Evolutionary conservation across 2,113 vertebrate genomes (phyloP), one percentile per base, ranked within the genome.

Genomic region (Callopanchax toddi): DNA sequence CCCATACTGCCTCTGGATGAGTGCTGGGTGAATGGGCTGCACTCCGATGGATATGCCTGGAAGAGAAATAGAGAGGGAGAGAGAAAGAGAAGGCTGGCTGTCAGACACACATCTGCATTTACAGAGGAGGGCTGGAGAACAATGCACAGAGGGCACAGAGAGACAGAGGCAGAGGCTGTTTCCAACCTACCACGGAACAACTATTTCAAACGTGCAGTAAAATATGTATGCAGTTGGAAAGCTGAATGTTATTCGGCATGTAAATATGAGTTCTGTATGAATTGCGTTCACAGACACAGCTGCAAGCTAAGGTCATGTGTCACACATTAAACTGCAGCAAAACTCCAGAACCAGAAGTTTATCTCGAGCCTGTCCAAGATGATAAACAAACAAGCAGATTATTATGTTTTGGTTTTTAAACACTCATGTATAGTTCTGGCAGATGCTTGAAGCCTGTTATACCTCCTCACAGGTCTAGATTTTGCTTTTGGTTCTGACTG

Each of bases 1-100:
- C 97, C 97, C 96, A 63, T 96, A 97, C 46, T 96, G 94, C 86
- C 97, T 93, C 91, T 98, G 97, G 87, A 99, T 93, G 82, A 98
- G 93, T 50, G 96, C 91, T 42, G 96, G 97, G 79, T 97, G 96
- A 71, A 99, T 82, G 90, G 96, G 95, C 89, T 97, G 97, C 51
- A 98, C 94, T 64, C 96, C 95, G 72, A 98, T 89, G 49, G 96
- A 94, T 81, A 98, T 93, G 86, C 97, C 97, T 99, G 87, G 50
- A 81, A 87, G 87, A 88, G 16, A 87, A 23, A 29, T 1, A 12
- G 22, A 21, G 22, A 46, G 45, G 15, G 46, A 51, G 1, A n/a
- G n/a, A n/a, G n/a, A n/a, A n/a, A n/a, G n/a, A 52, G n/a, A 13
- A 5, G 81, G 88, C 70, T 60, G 61, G 74, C 66, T 76, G 83